Evolutionary conservation across 30 jellyfish, hydroid and myxozoan species (phyloP), one percentile per base, ranked within the genome.

Genomic region (Phacellophora camtschatica): DNA sequence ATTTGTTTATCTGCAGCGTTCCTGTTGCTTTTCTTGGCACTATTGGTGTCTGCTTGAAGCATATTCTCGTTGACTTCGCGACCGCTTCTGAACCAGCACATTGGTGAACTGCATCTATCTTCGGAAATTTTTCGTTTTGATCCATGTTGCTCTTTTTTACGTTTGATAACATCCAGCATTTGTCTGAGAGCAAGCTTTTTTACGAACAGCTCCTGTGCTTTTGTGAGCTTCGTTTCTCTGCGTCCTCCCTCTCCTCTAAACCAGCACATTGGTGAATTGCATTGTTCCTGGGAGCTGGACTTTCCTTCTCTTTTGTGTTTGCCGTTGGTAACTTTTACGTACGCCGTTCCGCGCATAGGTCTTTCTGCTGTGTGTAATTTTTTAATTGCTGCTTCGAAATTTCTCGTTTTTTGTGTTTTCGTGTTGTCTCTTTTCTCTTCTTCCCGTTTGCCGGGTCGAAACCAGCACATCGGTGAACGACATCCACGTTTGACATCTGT

Each of bases 261-360:
- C 83, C 83, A 64, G 59, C 91, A 80, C 91, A 80, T 80, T 11
- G 91, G 91, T 34, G 91, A 80, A 64, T 54, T 71, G 29, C 91
- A 80, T 15, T 66, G 56, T 2, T 48, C 45, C 56, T 80, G 68
- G 27, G 74, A 49, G 9, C 19, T 74, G 20, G 27, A 65, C 27
- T 36, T 20, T 13, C 46, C 29, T 37, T 33, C 31, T 16, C 56
- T 73, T 36, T 53, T 35, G 0, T 18, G 67, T 19, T 33, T 10
- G 22, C 24, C 65, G 24, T 13, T 24, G 25, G 54, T 24, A 28
- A 16, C 29, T 29, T 73, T 66, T 3, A 73, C 33, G 19, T 61
- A 49, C n/a, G 74, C 28, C 57, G 24, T 20, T 19, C 31, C 48
- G 15, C 6, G 15, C 19, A 53, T 41, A 13, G 72, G 24, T 31